phyloP scores from a whole-genome alignment of 2,888 invertebrate species.

The Ormyrus nitidulus region DNA sequence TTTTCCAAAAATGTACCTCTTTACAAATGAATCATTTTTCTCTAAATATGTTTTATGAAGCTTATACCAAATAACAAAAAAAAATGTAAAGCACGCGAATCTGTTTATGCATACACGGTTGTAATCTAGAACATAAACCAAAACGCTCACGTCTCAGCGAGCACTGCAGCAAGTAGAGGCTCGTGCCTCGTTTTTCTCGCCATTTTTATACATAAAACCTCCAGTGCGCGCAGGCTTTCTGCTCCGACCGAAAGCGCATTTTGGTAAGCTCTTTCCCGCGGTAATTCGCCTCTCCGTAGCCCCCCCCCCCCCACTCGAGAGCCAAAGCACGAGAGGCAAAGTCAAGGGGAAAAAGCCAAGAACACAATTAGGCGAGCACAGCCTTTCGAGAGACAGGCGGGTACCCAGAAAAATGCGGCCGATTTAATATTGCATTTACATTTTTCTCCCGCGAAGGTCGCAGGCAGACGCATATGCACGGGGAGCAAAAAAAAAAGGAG shows the following conservation, averaged over 20 bases:
- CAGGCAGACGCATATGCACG: too few species aligned
- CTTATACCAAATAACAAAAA: too few species aligned
- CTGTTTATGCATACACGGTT: neutral
- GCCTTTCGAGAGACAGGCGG: neutral
- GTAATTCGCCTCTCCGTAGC: conserved; percentile 13
- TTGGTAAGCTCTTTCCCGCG: conserved; percentile 38
- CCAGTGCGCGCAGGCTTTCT: neutral
- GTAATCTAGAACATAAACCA: conserved; percentile 22
- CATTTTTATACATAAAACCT: neutral
- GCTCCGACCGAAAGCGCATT: conserved; percentile 20
- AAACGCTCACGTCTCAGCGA: neutral
- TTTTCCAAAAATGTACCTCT: too few species aligned
- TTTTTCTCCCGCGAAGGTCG: neutral
- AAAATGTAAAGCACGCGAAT: neutral
- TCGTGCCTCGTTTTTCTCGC: too few species aligned
- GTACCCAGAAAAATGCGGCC: neutral
- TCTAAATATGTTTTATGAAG: too few species aligned
- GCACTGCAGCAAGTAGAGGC: too few species aligned
- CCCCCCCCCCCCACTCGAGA: neutral
- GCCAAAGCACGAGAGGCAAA: neutral
- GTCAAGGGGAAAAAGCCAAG: neutral
- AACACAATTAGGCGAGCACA: conserved; percentile 19
- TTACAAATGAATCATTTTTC: too few species aligned
- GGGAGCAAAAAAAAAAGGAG: too few species aligned
- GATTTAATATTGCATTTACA: conserved; percentile 28